Base-by-base conservation (phyloP, 2,888 invertebrate genomes). In the Heliconius cydno region DNA sequence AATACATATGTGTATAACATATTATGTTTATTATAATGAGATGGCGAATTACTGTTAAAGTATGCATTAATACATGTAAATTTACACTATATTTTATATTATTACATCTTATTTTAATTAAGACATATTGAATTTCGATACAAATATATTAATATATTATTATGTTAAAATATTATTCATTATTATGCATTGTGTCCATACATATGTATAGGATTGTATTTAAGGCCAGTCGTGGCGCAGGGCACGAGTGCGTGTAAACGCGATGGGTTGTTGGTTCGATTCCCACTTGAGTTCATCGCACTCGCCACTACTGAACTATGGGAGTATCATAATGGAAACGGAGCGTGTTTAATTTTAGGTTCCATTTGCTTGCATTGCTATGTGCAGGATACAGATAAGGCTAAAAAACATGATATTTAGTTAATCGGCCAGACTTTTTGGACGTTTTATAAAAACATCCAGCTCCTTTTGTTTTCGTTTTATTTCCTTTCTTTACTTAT, bases 61-160 rank as follows among this genome's bases (percentile, higher is more conserved):
- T 68, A 68, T 68, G 41, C n/a, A 68, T 68, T 38, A 41, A 41
- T 68, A 41, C 41, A 68, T 68, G 13, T 41, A 41, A 68, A 68
- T 41, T n/a, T 38, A 13, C 38, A 41, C 13, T 25, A 25, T 68
- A 68, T 68, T 66, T 66, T 34, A n/a, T 60, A 60, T 41, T 41
- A 12, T 41, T 3, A 41, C 9, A n/a, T 63, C 2, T 63, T 63
- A 28, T 63, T 63, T 63, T 63, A 63, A 63, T 63, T 63, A 63
- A 63, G 63, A 63, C 63, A 28, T 41, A 52, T 65, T 65, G 28
- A 15, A 65, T 65, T 65, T 28, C 7, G 3, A 65, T 28, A 28
- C 1, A 28, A 65, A 65, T 15, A 28, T 25, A 28, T 2, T 28
- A 28, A 63, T 12, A 25, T 63, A 13, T 60, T 28, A 13, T 63